Percentiles rank a stretch among this genome's conserved stretches.
These are phyloP conservation scores for Zootoca vivipara DNA, from an alignment of 2,113 vertebrate genomes.

Conservation along the genomic window DNA sequence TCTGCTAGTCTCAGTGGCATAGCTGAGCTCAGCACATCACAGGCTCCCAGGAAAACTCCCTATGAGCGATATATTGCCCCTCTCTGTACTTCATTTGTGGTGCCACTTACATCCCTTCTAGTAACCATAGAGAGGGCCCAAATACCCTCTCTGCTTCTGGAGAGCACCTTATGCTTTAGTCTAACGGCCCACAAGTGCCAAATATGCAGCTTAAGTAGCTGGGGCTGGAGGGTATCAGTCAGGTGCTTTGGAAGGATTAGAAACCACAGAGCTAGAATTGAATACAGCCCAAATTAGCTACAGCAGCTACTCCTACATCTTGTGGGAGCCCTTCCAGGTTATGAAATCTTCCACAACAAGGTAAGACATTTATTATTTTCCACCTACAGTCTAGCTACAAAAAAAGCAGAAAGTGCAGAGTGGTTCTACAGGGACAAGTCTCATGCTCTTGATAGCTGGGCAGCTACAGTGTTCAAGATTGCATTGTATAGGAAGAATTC, in stretches of 20 bases:
- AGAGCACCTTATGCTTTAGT: neutral
- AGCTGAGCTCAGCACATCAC: neutral
- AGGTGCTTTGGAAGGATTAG: neutral
- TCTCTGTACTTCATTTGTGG: neutral
- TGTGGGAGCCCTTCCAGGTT: neutral
- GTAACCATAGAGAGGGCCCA: neutral
- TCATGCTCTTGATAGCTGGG: neutral
- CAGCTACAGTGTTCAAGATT: neutral
- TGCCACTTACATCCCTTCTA: neutral
- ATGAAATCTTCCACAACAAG: neutral
- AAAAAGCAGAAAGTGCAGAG: neutral
- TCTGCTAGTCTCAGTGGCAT: neutral
- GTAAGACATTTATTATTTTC: neutral
- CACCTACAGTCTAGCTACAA: neutral
- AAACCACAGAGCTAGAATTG: neutral
- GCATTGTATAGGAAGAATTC: neutral
- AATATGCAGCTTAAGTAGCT: neutral
- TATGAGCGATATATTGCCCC: neutral
- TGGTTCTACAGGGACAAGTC: neutral
- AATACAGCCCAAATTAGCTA: neutral
- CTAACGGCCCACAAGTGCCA: neutral
- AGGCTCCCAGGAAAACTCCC: no score
- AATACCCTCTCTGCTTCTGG: neutral
- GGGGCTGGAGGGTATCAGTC: no score
- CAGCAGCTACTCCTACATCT: neutral